Base-by-base conservation (phyloP, 1,140 invertebrate species). In the Copidosoma floridanum region DNA sequence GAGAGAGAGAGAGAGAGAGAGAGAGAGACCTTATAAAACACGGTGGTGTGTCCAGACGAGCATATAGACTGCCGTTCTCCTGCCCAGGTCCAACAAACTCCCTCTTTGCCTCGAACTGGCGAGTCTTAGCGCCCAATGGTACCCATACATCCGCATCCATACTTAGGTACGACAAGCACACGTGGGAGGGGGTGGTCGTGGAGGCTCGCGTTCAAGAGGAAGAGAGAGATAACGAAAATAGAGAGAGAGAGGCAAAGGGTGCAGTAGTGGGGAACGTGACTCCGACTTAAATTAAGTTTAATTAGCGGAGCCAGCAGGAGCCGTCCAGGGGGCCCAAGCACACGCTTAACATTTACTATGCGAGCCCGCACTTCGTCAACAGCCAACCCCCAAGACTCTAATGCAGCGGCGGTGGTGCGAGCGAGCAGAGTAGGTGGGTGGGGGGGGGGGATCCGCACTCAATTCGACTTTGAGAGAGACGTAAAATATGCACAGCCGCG, bases 241-340 rank as follows among this genome's bases (percentile, higher is more conserved):
- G 26, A 18, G n/a, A 35, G 57, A 18, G 40, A 53, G 20, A 38
- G 29, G 55, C 14, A 14, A 12, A 51, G 48, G n/a, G 18, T 37
- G 27, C 14, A n/a, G n/a, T n/a, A n/a, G n/a, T n/a, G 2, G 52
- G 16, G 46, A 62, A 65, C 64, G 64, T 65, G 60, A 65, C 64
- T 63, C 12, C 27, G 57, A 63, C 60, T 65, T 65, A 60, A 65
- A 65, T 65, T 65, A 65, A 65, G 53, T 63, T 65, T 65, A 65
- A 65, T 65, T 65, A 65, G 60, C 41, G 53, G 24, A 12, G 20
- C 12, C 3, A 38, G n/a, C 18, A 27, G 12, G 43, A 57, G n/a
- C 27, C 37, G 8, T 10, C 24, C 7, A 16, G 24, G 8, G 16
- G 11, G 14, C 27, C 5, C 24, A 27, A n/a, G 43, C 52, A 44